phyloP scores from a whole-genome alignment of 2,888 invertebrate genomes.

The Desoria tigrina region DNA sequence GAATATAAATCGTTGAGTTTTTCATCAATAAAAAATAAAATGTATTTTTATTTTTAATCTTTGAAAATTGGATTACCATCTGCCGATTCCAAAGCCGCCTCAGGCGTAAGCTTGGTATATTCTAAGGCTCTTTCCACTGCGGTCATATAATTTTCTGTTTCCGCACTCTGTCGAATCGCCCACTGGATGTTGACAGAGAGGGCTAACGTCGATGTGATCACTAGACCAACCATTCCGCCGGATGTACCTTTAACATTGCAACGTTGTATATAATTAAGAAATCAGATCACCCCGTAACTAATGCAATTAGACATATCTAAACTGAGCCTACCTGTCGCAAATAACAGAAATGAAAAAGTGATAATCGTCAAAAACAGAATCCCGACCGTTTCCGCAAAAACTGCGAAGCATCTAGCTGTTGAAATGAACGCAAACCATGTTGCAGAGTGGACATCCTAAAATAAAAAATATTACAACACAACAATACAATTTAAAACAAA shows the following conservation, averaged over 20 bases:
- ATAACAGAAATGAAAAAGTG: slow-evolving; percentile 73
- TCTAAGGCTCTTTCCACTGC: slow-evolving; percentile 50
- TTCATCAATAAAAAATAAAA: background rate
- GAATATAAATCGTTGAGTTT: background rate
- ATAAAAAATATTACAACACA: background rate
- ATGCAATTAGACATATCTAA: too few relatives aligned
- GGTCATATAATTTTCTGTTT: slow-evolving; percentile 71
- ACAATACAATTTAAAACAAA: background rate
- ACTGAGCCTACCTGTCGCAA: slow-evolving; percentile 61
- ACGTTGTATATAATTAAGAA: too few relatives aligned
- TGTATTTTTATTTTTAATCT: background rate
- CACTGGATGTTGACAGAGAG: slow-evolving; percentile 71
- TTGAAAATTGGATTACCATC: slow-evolving; percentile 57
- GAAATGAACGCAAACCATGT: slow-evolving; percentile 59
- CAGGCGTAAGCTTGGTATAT: slow-evolving; percentile 60
- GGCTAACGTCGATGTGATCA: slow-evolving; percentile 49
- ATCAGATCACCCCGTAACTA: too few relatives aligned
- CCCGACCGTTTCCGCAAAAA: slow-evolving; percentile 87
- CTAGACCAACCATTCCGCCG: slow-evolving; percentile 45
- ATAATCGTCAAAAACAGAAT: slow-evolving; percentile 81
- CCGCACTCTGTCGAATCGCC: slow-evolving; percentile 76
- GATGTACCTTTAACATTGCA: slow-evolving; percentile 13
- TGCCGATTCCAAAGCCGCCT: slow-evolving; percentile 66
- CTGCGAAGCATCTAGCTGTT: slow-evolving; percentile 90
- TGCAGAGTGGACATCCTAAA: slow-evolving; percentile 35